Base-by-base conservation (phyloP, 2,888 invertebrate species). In the Eurois occulta region DNA sequence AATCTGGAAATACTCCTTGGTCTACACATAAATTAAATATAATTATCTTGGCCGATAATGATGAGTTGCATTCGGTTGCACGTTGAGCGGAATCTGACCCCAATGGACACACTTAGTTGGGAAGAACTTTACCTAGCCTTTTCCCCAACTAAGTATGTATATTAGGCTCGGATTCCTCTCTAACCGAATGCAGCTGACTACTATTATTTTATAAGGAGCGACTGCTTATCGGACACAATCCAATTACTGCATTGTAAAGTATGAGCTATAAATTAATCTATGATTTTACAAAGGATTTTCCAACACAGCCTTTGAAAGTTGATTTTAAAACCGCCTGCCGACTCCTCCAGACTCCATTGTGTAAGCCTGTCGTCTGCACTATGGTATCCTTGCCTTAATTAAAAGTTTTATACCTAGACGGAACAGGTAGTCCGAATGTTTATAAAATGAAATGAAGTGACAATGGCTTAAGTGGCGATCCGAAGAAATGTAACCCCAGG, bases 341-440 rank as follows among this genome's bases (percentile, higher is more conserved):
- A 43, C 21, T 72, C 13, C 16, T 62, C 24, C n/a, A n/a, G 58
- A 32, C 64, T 60, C 55, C 35, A 74, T 84, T 84, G 77, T 84
- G 1, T 60, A 64, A 71, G 21, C 38, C n/a, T 81, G 74, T 72
- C 68, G 46, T 32, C 72, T 67, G 58, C 67, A 35, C 62, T 75
- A 62, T 72, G 73, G 62, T 78, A 35, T 60, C 21, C 46, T 62
- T 67, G 66, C 24, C 60, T 78, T 84, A 81, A 78, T 84, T 78
- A 75, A 75, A 84, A 78, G 52, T 72, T 80, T 74, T 69, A 46
- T 62, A 65, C 18, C 46, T 46, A 32, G 16, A 71, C 35, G 28
- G 41, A 77, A 70, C 55, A 79, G 38, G 13, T 60, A 65, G 67
- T 38, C 24, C n/a, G 52, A 13, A 35, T 65, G 68, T 79, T 65